phyloP scores from a whole-genome alignment of 2,797 vertebrate species.

The Hemitrygon akajei region DNA sequence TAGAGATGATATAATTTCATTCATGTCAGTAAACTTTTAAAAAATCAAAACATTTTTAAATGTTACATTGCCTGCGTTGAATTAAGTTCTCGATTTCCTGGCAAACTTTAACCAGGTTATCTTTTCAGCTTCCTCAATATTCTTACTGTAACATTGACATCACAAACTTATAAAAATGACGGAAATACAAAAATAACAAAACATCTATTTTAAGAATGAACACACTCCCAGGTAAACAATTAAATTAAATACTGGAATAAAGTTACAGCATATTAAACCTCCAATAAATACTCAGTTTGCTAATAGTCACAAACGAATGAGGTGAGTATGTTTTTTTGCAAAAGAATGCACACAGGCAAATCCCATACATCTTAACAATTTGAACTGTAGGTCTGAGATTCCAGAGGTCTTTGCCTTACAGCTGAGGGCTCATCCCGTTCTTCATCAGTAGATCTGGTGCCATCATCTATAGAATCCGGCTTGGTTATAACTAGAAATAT shows the following conservation, averaged over 20 bases:
- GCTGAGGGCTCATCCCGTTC: background rate
- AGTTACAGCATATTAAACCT: no score
- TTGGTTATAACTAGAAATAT: constrained; percentile 27
- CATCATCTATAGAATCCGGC: background rate
- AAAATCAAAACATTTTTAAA: background rate
- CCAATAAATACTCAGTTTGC: background rate
- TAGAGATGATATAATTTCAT: background rate
- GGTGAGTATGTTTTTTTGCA: background rate
- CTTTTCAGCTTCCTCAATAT: background rate
- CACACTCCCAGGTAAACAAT: background rate
- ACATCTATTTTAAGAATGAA: background rate
- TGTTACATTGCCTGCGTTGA: background rate
- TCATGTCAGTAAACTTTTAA: background rate
- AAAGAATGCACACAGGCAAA: background rate
- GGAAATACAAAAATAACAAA: constrained; percentile 7
- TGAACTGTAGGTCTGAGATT: constrained; percentile 21
- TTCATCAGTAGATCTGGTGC: constrained; percentile 23
- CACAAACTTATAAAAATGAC: constrained; percentile 3
- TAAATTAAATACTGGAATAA: background rate
- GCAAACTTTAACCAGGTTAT: background rate
- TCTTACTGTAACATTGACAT: background rate
- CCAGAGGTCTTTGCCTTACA: constrained; percentile 25
- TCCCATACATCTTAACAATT: constrained; percentile 1
- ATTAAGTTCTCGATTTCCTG: background rate
- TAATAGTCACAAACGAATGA: background rate